Conservation (phyloP, 1,140 invertebrate genomes). For the Plectrocnemia conspersa region DNA sequence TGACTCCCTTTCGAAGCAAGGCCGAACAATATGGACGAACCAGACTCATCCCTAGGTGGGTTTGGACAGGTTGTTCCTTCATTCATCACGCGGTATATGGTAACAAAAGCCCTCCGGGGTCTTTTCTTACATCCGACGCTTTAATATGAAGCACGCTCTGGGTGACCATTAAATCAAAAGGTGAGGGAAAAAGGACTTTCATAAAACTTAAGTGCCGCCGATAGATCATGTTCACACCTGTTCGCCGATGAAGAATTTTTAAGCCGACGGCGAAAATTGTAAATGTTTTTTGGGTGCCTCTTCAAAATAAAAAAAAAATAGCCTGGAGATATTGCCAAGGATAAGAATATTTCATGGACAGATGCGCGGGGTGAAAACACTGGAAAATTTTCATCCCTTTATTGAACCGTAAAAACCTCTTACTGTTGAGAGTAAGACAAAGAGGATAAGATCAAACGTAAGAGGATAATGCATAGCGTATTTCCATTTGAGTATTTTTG, state of each 20-base stretch:
- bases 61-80: not conserved
- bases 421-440: constrained; percentile 5
- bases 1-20: too few relatives aligned
- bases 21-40: too few relatives aligned
- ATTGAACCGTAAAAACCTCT: constrained; percentile 2
- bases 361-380: constrained; percentile 11
- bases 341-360: too few relatives aligned
- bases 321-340: too few relatives aligned
- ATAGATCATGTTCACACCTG: constrained; percentile 35
- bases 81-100: constrained; percentile 2
- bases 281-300: too few relatives aligned
- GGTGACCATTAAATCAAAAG: constrained; percentile 33
- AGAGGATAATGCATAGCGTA: constrained; percentile 2
- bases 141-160: constrained; percentile 28
- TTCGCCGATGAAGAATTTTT: too few relatives aligned
- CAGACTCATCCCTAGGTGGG: too few relatives aligned
- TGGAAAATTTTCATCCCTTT: constrained; percentile 5
- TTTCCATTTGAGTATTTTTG: too few relatives aligned
- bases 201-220: constrained; percentile 27
- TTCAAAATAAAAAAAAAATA: too few relatives aligned
- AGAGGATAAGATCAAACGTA: constrained; percentile 5
- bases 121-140: constrained; percentile 1
- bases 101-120: constrained; percentile 5
- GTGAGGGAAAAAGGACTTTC: constrained; percentile 31
- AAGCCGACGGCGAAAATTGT: not conserved